phyloP scores from a whole-genome alignment of 1,140 invertebrate genomes.

The Belonocnema kinseyi region DNA sequence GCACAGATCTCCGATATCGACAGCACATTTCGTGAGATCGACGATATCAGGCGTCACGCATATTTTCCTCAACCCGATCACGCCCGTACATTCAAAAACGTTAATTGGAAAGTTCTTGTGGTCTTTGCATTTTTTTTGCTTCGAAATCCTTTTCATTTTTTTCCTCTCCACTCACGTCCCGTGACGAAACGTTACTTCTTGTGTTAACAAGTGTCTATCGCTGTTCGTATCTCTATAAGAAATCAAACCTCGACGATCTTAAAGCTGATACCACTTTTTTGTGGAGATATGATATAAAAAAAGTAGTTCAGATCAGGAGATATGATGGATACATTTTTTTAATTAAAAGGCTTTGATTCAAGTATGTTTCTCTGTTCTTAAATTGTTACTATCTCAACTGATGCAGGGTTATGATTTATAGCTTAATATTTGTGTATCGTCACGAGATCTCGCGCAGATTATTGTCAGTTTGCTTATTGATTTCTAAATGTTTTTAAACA shows the following conservation, averaged over 20 bases:
- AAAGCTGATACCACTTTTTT: background rate
- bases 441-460: too few species aligned
- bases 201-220: background rate
- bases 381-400: too few species aligned
- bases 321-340: background rate
- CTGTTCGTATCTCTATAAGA: background rate
- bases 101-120: constrained; percentile 53
- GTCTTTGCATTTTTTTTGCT: constrained; percentile 32
- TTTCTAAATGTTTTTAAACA: too few species aligned
- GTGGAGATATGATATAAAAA: background rate
- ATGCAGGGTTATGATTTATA: too few species aligned
- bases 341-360: too few species aligned
- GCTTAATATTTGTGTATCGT: too few species aligned
- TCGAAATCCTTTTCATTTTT: constrained; percentile 23
- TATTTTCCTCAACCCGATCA: constrained; percentile 48
- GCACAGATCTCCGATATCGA: constrained; percentile 54
- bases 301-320: background rate
- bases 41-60: constrained; percentile 48
- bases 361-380: too few species aligned
- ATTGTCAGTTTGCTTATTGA: too few species aligned
- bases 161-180: background rate
- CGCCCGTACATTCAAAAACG: constrained; percentile 16
- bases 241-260: constrained; percentile 9
- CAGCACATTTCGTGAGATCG: constrained; percentile 52
- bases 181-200: constrained; percentile 4